These are phyloP conservation scores for Entomobrya multifasciata DNA, from an alignment of 2,888 invertebrate species.

Conservation along the genomic window DNA sequence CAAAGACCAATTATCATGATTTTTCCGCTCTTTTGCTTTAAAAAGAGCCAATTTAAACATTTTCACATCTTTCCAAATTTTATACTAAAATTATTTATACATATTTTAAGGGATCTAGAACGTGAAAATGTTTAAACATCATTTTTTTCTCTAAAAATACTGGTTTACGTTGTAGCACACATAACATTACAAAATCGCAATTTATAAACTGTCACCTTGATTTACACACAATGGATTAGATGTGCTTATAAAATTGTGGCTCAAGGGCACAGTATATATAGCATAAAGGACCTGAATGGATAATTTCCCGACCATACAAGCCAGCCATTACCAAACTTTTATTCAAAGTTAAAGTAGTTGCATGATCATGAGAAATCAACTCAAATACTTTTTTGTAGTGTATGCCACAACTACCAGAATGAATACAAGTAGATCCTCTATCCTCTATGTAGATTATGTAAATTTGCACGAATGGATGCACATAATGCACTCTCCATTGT, in stretches of 20 bases:
- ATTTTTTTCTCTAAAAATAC: neutral
- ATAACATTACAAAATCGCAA: constrained; percentile 1
- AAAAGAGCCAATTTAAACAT: too few species aligned
- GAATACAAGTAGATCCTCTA: too few species aligned
- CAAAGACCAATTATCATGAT: neutral
- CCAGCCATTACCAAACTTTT: constrained; percentile 54
- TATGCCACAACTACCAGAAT: neutral
- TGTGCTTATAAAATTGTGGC: neutral
- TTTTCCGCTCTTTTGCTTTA: too few species aligned
- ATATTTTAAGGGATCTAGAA: neutral
- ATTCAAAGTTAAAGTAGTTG: constrained; percentile 49
- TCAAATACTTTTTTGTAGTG: neutral
- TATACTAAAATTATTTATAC: too few species aligned
- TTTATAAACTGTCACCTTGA: constrained; percentile 55
- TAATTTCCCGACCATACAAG: constrained; percentile 51
- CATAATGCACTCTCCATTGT: neutral
- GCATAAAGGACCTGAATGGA: neutral
- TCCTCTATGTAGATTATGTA: constrained; percentile 4
- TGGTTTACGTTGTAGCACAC: neutral
- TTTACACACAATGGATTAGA: constrained; percentile 8
- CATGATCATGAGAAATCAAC: constrained; percentile 52
- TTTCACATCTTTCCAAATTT: too few species aligned
- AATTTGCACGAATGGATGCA: neutral
- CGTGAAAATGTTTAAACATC: neutral
- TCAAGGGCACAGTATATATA: constrained; percentile 39